Percentiles rank a stretch among this genome's conserved stretches.
These are phyloP conservation scores for Xylocopa sonorina DNA, from an alignment of 1,140 invertebrate genomes.

Conservation along the genomic window DNA sequence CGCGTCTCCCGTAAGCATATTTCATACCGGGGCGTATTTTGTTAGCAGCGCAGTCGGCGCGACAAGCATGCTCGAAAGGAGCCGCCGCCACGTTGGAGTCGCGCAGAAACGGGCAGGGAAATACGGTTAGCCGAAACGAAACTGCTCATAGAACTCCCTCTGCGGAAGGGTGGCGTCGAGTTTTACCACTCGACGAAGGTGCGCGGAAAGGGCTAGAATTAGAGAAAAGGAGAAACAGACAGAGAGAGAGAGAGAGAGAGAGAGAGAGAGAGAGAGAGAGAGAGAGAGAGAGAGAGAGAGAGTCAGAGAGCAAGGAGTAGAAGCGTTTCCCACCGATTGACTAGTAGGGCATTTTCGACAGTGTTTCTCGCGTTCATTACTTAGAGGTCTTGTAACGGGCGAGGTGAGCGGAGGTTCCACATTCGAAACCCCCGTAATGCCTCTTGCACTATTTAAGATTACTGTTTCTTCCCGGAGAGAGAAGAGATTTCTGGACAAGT, in stretches of 20 bases:
- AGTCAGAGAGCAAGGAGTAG: no score
- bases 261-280: background rate
- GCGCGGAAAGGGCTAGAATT: background rate
- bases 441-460: conserved; percentile 61
- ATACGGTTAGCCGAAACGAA: conserved; percentile 59
- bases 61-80: conserved; percentile 42
- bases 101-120: conserved; percentile 53
- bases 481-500: conserved; percentile 5
- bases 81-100: conserved; percentile 19
- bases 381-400: conserved; percentile 36
- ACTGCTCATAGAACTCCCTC: conserved; percentile 38
- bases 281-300: background rate
- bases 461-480: conserved; percentile 30
- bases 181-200: conserved; percentile 35
- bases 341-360: conserved; percentile 28
- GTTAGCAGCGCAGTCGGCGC: conserved; percentile 38
- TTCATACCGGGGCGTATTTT: conserved; percentile 44
- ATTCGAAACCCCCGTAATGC: conserved; percentile 28
- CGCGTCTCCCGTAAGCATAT: background rate
- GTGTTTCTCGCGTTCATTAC: conserved; percentile 52
- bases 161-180: conserved; percentile 8
- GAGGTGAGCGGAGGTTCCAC: background rate
- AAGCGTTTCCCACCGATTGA: conserved; percentile 44
- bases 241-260: background rate
- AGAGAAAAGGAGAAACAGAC: background rate